These are phyloP conservation scores for Cygnus buccinator DNA, from an alignment of 2,113 vertebrate species.

Conservation along the genomic window DNA sequence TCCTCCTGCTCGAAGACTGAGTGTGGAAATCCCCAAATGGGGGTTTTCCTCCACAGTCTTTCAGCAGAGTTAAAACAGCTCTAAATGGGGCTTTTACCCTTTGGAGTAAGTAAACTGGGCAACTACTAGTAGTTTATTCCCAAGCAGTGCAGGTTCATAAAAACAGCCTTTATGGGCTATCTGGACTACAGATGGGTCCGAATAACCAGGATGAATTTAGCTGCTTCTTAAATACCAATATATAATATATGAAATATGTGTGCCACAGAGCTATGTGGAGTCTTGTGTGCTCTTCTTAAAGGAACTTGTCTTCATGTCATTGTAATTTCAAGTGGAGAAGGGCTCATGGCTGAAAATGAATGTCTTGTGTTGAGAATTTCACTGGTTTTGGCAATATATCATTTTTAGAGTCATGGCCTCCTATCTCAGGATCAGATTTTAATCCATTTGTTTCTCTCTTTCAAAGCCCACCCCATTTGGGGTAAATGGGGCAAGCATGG, in stretches of 20 bases:
- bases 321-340: not conserved
- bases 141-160: not conserved
- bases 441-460: not conserved
- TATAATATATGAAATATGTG: not conserved
- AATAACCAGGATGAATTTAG: not conserved
- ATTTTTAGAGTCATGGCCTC: not conserved
- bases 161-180: not conserved
- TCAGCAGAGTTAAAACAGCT: not conserved
- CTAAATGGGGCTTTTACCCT: not conserved
- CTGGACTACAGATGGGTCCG: not conserved
- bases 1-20: not conserved
- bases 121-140: not conserved
- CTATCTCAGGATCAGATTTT: not conserved
- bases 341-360: not conserved
- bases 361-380: not conserved
- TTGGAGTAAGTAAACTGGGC: not conserved
- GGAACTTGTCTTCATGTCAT: not conserved
- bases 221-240: not conserved
- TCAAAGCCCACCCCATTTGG: not conserved
- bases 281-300: not conserved
- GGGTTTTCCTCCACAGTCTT: accelerated
- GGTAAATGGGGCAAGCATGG: not conserved
- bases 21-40: not conserved
- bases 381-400: not conserved
- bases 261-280: not conserved